A percentile compares a stretch with the other conserved stretches of the same genome.
Evolutionary conservation across 2,888 invertebrate genomes (phyloP).

Genomic region (Sturmia bella): DNA sequence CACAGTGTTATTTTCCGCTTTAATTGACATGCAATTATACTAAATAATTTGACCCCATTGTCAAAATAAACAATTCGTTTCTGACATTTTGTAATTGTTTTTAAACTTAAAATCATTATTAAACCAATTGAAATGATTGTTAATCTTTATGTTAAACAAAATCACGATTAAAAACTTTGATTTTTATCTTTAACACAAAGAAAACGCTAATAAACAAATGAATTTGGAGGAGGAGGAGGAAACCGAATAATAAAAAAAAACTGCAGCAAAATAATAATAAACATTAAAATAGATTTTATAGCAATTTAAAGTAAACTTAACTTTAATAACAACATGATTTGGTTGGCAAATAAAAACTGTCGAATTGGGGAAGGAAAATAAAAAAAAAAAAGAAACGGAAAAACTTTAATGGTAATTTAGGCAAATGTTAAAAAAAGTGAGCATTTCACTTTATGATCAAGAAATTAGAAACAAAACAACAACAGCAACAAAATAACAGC

Average conservation of each 20-base stretch:
- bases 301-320: slow-evolving; percentile 57
- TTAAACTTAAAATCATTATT: slow-evolving; percentile 39
- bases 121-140: slow-evolving; percentile 43
- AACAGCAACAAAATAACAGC: slow-evolving; percentile 3
- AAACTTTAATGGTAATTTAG: slow-evolving; percentile 63
- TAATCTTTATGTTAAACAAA: slow-evolving; percentile 52
- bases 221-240: slow-evolving; percentile 48
- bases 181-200: slow-evolving; percentile 59
- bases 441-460: slow-evolving; percentile 64
- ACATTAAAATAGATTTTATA: slow-evolving; percentile 58
- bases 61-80: slow-evolving; percentile 41
- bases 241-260: slow-evolving; percentile 11
- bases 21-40: slow-evolving; percentile 54
- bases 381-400: neutral
- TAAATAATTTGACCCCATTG: slow-evolving; percentile 60
- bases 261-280: slow-evolving; percentile 45
- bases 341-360: slow-evolving; percentile 4
- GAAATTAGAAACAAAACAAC: slow-evolving; percentile 23
- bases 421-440: slow-evolving; percentile 63
- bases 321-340: slow-evolving; percentile 55
- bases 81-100: slow-evolving; percentile 63
- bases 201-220: slow-evolving; percentile 36
- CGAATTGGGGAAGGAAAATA: no score
- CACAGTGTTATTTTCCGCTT: slow-evolving; percentile 7
- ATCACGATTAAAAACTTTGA: slow-evolving; percentile 62